Base-by-base conservation (phyloP, 2,797 vertebrate species). In the Craterocephalus amniculus region DNA sequence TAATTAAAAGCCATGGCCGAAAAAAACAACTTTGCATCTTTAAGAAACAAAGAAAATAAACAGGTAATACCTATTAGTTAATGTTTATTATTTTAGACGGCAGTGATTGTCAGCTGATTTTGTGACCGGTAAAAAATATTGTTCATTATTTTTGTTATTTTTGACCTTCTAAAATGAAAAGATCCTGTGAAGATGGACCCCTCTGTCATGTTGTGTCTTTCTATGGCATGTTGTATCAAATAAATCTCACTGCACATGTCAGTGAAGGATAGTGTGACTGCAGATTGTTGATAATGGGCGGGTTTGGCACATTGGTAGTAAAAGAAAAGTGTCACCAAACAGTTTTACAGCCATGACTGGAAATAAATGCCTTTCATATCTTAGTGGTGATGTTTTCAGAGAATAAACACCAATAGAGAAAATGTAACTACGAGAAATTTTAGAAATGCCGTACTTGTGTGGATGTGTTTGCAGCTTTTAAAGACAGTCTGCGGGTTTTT, bases 321-420 rank as follows among this genome's bases (percentile, higher is more conserved):
- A 18, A 32, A 14, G 63, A 65, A 48, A 60, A 55, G 55, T 38
- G 52, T 63, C 22, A 49, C 11, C 1, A 6, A 40, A 36, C 40
- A 77, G 36, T 52, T 55, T 73, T 26, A 35, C 35, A 51, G 57
- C 29, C 63, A 6, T 63, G 31, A 12, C 34, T 84, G 70, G 31
- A 74, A 83, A 72, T 12, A 2, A 84, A 88, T 86, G 73, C 65
- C 54, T 74, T 12, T 62, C 88, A 87, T 86, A 80, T 63, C 60
- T 77, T 16, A 22, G 38, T 40, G 1, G 1, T 65, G 55, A 75
- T 16, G 18, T 24, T 13, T 26, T 55, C 35, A 32, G 52, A 0
- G 56, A 24, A 51, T 29, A 40, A 1, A 45, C 0, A 45, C 43
- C 0, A 60, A 67, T 40, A 3, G 65, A 49, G 11, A 35, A 43